A percentile compares a stretch with the other conserved stretches of the same genome.
Evolutionary conservation across 2,888 invertebrate genomes (phyloP).

Genomic region (Caenorhabditis sulstoni): DNA sequence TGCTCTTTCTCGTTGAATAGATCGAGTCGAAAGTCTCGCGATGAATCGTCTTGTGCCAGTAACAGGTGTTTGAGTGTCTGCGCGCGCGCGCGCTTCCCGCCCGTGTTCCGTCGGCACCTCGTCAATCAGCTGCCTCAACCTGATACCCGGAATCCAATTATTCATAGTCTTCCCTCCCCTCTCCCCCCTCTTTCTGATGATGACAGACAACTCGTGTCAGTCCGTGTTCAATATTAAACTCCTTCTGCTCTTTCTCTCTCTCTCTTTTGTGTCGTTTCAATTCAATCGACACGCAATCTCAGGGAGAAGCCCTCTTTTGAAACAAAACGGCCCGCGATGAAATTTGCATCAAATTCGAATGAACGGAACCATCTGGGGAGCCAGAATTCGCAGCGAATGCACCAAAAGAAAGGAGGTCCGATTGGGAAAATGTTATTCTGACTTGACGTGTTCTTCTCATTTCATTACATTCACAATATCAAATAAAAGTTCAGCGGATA

Average conservation of each 20-base stretch:
- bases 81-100: slow-evolving; percentile 49
- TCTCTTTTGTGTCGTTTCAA: slow-evolving; percentile 26
- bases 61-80: slow-evolving; percentile 21
- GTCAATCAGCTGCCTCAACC: slow-evolving; percentile 57
- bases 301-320: slow-evolving; percentile 19
- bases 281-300: slow-evolving; percentile 40
- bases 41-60: neutral
- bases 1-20: too few relatives aligned
- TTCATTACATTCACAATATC: too few relatives aligned
- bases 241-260: slow-evolving; percentile 45
- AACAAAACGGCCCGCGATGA: slow-evolving; percentile 27
- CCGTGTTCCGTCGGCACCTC: slow-evolving; percentile 56
- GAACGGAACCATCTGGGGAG: slow-evolving; percentile 1
- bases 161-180: slow-evolving; percentile 58
- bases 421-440: too few relatives aligned
- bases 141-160: slow-evolving; percentile 61
- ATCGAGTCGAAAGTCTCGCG: too few relatives aligned
- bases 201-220: slow-evolving; percentile 54
- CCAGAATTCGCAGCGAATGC: too few relatives aligned
- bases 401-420: too few relatives aligned
- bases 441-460: too few relatives aligned
- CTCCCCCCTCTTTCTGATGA: neutral
- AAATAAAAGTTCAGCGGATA: too few relatives aligned
- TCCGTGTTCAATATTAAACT: slow-evolving; percentile 52
- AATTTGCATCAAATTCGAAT: slow-evolving; percentile 30